Conservation (phyloP, 2,888 invertebrate genomes). For the Cotesia congregata region DNA sequence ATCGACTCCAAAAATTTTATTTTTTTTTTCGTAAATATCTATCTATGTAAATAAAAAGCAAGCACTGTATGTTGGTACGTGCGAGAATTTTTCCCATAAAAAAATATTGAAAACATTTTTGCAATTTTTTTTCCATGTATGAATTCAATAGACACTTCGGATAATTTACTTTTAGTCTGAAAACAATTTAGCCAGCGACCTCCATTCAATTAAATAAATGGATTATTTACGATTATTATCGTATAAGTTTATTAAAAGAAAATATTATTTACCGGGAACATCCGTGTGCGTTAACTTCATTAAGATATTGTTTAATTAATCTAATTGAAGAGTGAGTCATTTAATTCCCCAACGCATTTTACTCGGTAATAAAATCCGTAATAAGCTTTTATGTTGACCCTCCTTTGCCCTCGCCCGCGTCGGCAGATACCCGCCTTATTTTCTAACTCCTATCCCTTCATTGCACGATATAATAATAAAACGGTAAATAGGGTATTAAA, state of each 20-base stretch:
- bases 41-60: too few relatives aligned
- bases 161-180: too few relatives aligned
- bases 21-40: too few relatives aligned
- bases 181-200: too few relatives aligned
- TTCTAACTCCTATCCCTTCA: not conserved
- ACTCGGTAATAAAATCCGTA: slow-evolving; percentile 56
- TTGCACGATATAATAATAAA: not conserved
- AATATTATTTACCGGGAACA: not conserved
- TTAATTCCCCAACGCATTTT: slow-evolving; percentile 49
- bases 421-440: slow-evolving; percentile 10
- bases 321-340: slow-evolving; percentile 62
- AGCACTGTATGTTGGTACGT: too few relatives aligned
- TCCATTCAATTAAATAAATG: not conserved
- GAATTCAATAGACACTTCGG: too few relatives aligned
- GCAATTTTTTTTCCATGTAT: too few relatives aligned
- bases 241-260: not conserved
- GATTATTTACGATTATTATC: not conserved
- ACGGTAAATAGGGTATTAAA: slow-evolving; percentile 6
- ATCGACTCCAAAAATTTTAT: too few relatives aligned
- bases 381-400: slow-evolving; percentile 41
- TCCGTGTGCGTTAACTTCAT: slow-evolving; percentile 54
- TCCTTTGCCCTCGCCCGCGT: slow-evolving; percentile 31
- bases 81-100: too few relatives aligned
- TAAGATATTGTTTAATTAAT: slow-evolving; percentile 66
- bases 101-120: too few relatives aligned